Percentiles rank a stretch among this genome's conserved stretches.
Conservation (phyloP, 1,140 invertebrate genomes). For the Triops cancriformis region DNA sequence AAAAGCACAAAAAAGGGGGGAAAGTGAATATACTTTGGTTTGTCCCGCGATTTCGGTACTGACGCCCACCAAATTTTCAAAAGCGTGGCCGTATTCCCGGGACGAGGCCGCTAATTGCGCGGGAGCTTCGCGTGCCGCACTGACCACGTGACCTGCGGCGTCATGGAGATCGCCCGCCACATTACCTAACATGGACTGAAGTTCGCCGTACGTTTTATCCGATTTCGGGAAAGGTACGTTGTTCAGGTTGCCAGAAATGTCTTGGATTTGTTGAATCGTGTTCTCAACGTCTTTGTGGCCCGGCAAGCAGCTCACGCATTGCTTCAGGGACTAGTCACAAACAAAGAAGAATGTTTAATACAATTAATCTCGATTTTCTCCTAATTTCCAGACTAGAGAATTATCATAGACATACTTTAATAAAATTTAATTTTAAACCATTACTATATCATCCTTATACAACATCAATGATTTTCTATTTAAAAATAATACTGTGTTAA, state of each 20-base stretch:
- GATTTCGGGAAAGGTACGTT: slow-evolving; percentile 60
- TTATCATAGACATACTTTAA: too few species aligned
- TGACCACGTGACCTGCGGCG: slow-evolving; percentile 68
- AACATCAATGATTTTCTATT: too few species aligned
- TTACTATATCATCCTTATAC: too few species aligned
- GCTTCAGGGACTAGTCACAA: slow-evolving; percentile 43
- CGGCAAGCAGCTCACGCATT: slow-evolving; percentile 69
- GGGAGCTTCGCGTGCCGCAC: slow-evolving; percentile 52
- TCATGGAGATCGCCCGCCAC: slow-evolving; percentile 74
- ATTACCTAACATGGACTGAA: slow-evolving; percentile 73
- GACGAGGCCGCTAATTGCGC: slow-evolving; percentile 62
- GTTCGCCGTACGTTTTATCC: slow-evolving; percentile 65
- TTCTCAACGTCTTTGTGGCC: slow-evolving; percentile 83
- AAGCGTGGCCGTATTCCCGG: slow-evolving; percentile 66
- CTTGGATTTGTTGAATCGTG: slow-evolving; percentile 69
- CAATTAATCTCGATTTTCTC: too few species aligned
- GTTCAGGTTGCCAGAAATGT: slow-evolving; percentile 53
- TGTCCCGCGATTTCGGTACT: slow-evolving; percentile 76
- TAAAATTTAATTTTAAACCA: too few species aligned
- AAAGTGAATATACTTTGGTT: slow-evolving; percentile 45
- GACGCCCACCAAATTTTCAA: slow-evolving; percentile 62
- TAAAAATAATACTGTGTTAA: too few species aligned
- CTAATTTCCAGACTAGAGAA: too few species aligned
- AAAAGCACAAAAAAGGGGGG: too few species aligned
- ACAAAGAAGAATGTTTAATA: too few species aligned